These are phyloP conservation scores for Endotricha flammealis DNA, from an alignment of 2,888 invertebrate species.

Conservation along the genomic window DNA sequence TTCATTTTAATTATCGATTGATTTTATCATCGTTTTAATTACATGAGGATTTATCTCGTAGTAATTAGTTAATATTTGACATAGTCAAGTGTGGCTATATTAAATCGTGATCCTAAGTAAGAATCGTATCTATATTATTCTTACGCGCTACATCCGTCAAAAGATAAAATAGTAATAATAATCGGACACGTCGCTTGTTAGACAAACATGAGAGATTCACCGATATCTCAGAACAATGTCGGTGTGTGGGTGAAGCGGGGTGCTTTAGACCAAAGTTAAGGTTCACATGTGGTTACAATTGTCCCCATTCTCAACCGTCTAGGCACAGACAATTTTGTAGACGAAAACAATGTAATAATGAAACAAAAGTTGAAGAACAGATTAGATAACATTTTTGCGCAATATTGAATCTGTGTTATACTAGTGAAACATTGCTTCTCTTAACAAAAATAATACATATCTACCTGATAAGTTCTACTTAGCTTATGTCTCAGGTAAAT, in stretches of 20 bases:
- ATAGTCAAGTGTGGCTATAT: background rate
- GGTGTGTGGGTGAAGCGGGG: slow-evolving; percentile 62
- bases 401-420: too few relatives aligned
- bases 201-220: slow-evolving; percentile 71
- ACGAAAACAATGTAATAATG: background rate
- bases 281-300: slow-evolving; percentile 1
- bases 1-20: too few relatives aligned
- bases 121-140: slow-evolving; percentile 37
- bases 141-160: slow-evolving; percentile 29
- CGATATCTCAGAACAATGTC: slow-evolving; percentile 65
- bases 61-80: too few relatives aligned
- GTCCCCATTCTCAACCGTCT: slow-evolving; percentile 2
- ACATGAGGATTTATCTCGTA: too few relatives aligned
- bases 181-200: slow-evolving; percentile 75
- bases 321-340: background rate
- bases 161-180: slow-evolving; percentile 68
- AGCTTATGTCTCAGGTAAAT: too few relatives aligned
- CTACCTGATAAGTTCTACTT: too few relatives aligned
- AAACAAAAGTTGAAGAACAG: too few relatives aligned
- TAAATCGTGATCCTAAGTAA: too few relatives aligned
- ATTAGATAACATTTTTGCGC: too few relatives aligned
- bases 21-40: too few relatives aligned
- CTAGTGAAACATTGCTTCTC: too few relatives aligned
- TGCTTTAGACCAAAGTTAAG: slow-evolving; percentile 26
- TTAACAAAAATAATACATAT: too few relatives aligned